phyloP scores from a whole-genome alignment of 2,888 invertebrate species.

The Archaeoteleia sp. region DNA sequence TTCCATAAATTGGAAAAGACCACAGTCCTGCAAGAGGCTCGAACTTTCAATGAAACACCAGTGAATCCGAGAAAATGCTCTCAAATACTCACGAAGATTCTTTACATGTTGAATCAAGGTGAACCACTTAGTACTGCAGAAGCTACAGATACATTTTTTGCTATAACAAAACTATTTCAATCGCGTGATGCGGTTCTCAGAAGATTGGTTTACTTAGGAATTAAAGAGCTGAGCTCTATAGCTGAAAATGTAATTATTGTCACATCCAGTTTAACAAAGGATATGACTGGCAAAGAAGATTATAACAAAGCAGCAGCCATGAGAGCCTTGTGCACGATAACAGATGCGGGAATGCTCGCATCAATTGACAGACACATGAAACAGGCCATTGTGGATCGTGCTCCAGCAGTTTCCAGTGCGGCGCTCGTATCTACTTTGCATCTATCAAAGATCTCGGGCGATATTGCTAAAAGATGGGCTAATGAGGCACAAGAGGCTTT shows the following conservation, averaged over 20 bases:
- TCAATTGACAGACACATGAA: conserved; percentile 99
- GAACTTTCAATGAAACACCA: conserved; percentile 98
- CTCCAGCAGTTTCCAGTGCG: conserved; percentile 95
- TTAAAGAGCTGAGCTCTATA: conserved; percentile 93
- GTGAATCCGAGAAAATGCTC: conserved; percentile 98
- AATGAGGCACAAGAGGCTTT: conserved; percentile 98
- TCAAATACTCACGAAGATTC: conserved; percentile 94
- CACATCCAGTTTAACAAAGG: conserved; percentile 96
- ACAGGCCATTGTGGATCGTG: conserved; percentile 99
- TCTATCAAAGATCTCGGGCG: conserved; percentile 86
- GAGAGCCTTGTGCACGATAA: conserved; percentile 96
- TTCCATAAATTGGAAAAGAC: conserved; percentile 97
- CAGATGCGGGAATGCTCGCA: conserved; percentile 95
- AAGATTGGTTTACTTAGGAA: conserved; percentile 96
- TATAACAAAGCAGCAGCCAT: conserved; percentile 93
- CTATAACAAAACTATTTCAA: conserved; percentile 99
- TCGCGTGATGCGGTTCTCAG: conserved; percentile 96
- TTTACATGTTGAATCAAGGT: conserved; percentile 97
- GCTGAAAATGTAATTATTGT: conserved; percentile 99
- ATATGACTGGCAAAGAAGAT: conserved; percentile 98
- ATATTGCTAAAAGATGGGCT: conserved; percentile 97
- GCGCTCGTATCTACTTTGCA: conserved; percentile 95
- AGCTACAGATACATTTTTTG: conserved; percentile 99
- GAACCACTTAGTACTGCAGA: conserved; percentile 94
- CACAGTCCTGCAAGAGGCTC: conserved; percentile 96